Percentiles rank a stretch among this genome's conserved stretches.
Evolutionary conservation across 2,888 invertebrate species (phyloP).

Genomic region (Drosophila acutilabella): DNA sequence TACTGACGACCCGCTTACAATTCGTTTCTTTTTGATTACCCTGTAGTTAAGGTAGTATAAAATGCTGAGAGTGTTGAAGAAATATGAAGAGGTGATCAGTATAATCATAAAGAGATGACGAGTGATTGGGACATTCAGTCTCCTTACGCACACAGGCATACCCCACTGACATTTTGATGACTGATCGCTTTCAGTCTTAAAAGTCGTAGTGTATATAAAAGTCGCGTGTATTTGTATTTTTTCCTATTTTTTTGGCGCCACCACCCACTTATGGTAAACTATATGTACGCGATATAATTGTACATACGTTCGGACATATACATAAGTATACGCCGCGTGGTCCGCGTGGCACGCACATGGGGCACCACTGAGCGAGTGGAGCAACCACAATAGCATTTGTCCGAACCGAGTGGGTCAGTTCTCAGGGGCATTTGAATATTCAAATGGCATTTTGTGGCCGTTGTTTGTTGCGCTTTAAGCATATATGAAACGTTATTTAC

Average conservation of each 20-base stretch:
- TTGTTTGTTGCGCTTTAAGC: constrained; percentile 74
- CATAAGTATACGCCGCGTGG: constrained; percentile 5
- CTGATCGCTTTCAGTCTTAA: no score
- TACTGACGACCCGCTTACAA: constrained; percentile 31
- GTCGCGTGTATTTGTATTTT: background rate
- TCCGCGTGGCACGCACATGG: constrained; percentile 53
- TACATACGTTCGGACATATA: constrained; percentile 1
- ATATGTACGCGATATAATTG: constrained; percentile 20
- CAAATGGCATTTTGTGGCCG: constrained; percentile 59
- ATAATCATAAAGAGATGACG: no score
- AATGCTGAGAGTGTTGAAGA: no score
- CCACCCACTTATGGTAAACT: constrained; percentile 39
- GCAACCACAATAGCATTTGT: constrained; percentile 35
- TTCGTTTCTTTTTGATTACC: constrained; percentile 10
- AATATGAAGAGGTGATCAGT: no score
- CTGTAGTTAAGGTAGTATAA: background rate
- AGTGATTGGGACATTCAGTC: no score
- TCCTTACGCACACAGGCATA: no score
- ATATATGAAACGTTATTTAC: constrained; percentile 75
- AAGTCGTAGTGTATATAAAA: no score
- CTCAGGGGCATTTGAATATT: constrained; percentile 81
- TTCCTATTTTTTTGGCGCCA: constrained; percentile 30
- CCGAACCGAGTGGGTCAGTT: constrained; percentile 51
- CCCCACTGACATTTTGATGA: no score
- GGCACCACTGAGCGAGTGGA: constrained; percentile 12